Evolutionary conservation across 2,888 invertebrate genomes (phyloP).

Genomic region (Cheilosia pagana): DNA sequence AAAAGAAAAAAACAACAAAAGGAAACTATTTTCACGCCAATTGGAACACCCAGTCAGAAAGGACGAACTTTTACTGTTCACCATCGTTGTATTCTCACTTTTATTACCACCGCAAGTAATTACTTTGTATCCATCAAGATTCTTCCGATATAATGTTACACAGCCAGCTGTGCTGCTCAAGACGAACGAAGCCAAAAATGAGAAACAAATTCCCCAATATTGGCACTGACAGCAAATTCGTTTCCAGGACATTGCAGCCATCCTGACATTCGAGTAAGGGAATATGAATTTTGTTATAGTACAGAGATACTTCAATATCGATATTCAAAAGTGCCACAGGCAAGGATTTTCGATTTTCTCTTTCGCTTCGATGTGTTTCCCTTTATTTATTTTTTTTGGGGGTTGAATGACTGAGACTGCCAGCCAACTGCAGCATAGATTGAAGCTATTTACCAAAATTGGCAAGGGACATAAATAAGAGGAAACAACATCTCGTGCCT

Average conservation of each 20-base stretch:
- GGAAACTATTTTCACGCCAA: constrained; percentile 16
- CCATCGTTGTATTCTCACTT: constrained; percentile 2
- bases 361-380: constrained; percentile 2
- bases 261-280: neutral
- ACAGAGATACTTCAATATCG: constrained; percentile 17
- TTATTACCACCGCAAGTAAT: constrained; percentile 46
- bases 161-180: constrained; percentile 14
- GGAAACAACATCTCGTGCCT: neutral
- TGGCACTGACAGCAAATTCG: constrained; percentile 38
- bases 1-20: constrained; percentile 1
- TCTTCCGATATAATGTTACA: constrained; percentile 1
- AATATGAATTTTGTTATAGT: constrained; percentile 12
- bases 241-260: constrained; percentile 26
- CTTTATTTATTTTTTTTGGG: neutral
- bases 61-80: constrained; percentile 44
- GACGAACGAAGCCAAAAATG: constrained; percentile 6
- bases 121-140: constrained; percentile 53
- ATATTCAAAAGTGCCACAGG: constrained; percentile 13
- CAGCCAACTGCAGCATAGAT: neutral
- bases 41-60: constrained; percentile 39
- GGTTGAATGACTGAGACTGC: neutral
- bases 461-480: neutral
- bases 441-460: neutral
- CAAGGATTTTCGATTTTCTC: neutral
- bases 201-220: constrained; percentile 6